These are phyloP conservation scores for Chorisops tibialis DNA, from an alignment of 2,888 invertebrate genomes.

Conservation along the genomic window DNA sequence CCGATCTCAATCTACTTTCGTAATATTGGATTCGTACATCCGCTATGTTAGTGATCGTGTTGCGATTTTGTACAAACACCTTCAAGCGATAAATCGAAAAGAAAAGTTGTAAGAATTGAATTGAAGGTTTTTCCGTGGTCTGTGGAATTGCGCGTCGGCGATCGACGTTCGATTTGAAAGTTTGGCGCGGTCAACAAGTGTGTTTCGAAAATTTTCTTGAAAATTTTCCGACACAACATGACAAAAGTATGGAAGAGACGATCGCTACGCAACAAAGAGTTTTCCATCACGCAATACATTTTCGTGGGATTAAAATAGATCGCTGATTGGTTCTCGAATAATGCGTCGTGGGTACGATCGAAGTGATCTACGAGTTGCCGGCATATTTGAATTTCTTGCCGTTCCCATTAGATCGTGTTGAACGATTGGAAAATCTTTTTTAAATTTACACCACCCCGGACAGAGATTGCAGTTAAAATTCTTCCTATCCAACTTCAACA, in stretches of 20 bases:
- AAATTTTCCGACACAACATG: constrained; percentile 13
- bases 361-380: no score
- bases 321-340: neutral
- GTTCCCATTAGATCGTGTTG: no score
- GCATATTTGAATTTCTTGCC: no score
- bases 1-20: no score
- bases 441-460: no score
- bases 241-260: neutral
- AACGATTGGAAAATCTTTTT: no score
- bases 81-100: constrained; percentile 3
- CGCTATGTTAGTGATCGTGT: no score
- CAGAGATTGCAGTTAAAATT: no score
- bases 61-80: neutral
- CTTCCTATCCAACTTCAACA: no score
- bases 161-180: neutral
- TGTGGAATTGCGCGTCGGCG: no score
- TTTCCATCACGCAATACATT: constrained; percentile 6
- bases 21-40: no score
- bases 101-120: neutral
- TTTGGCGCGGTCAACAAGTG: constrained; percentile 10
- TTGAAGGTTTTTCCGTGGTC: neutral
- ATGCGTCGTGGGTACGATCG: no score
- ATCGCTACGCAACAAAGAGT: neutral
- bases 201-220: constrained; percentile 1
- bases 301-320: constrained; percentile 1